These are phyloP conservation scores for Branchipolynoe longqiensis DNA, from an alignment of 2,888 invertebrate genomes.

Conservation along the genomic window DNA sequence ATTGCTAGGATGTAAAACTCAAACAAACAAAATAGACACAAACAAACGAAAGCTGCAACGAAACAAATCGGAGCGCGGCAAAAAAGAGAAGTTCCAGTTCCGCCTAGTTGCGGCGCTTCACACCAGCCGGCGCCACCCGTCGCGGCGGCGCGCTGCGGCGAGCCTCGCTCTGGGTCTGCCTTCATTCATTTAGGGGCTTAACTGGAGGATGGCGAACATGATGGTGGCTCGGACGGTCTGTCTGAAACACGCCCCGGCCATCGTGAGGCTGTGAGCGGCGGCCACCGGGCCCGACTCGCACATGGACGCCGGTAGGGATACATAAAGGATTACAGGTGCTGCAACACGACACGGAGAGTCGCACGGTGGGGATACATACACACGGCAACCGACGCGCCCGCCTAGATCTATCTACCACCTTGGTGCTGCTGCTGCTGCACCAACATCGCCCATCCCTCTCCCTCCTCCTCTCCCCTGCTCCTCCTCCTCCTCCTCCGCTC, in stretches of 20 bases:
- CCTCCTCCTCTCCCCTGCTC: no score
- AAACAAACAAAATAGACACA: no score
- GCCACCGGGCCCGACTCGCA: not conserved
- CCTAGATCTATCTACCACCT: not conserved
- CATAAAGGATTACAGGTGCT: not conserved
- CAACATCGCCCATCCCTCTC: no score
- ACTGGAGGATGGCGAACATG: not conserved
- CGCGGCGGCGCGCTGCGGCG: not conserved
- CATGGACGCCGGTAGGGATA: not conserved
- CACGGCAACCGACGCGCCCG: not conserved
- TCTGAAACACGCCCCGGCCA: not conserved
- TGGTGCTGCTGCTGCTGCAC: no score
- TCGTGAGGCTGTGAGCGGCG: not conserved
- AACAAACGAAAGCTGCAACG: no score
- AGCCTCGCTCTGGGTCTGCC: slow-evolving; percentile 15
- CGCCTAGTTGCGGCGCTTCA: no score
- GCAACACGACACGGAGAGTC: not conserved
- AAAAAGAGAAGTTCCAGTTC: no score
- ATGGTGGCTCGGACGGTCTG: not conserved
- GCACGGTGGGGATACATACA: not conserved
- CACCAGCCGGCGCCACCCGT: not conserved
- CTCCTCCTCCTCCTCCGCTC: not conserved
- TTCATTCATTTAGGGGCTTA: slow-evolving; percentile 14
- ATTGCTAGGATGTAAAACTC: no score
- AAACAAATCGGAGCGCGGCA: no score